Base-by-base conservation (phyloP, 2,888 invertebrate species). In the Ctenicera cuprea region DNA sequence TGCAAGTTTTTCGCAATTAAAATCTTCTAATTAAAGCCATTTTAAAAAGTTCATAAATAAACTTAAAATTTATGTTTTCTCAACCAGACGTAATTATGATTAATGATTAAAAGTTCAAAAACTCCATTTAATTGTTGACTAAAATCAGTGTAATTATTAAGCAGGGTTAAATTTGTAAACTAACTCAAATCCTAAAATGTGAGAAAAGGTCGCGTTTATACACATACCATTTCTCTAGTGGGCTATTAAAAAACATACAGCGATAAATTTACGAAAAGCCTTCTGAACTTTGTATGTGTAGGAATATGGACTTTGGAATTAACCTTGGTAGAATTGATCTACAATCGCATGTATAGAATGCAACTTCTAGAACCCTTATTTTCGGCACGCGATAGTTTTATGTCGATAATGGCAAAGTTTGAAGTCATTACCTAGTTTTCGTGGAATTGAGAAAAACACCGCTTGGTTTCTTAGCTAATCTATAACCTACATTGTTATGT, bases 291-390 rank as follows among this genome's bases (percentile, higher is more conserved):
- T 54, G 30, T 33, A 33, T 33, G 5, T 33, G 9, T 33, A 33
- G 14, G 52, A 20, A 26, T 22, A 52, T 52, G 54, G 54, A 26
- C 54, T 59, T 20, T 9, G 54, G 48, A 74, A 74, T 67, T 74
- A 74, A 74, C 74, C 74, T 74, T 74, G 74, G 61, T 38, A 30
- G 33, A 69, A 73, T 73, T 70, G 71, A 74, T 74, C 70, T 71
- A 59, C 50, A 64, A 52, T 65, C 61, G 70, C 69, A 74, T 52
- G 64, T 73, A 74, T 61, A 71, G 64, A 74, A 71, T 74, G 71
- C 71, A 71, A 74, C 70, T 62, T 61, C 64, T 57, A 33, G 43
- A 74, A 61, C 62, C 71, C 50, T 74, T 62, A 66, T 71, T 74
- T 71, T 66, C 65, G 65, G 64, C 74, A 74, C 74, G 74, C 74